These are phyloP conservation scores for Cephalotes varians DNA, from an alignment of 2,888 invertebrate species.

Conservation along the genomic window DNA sequence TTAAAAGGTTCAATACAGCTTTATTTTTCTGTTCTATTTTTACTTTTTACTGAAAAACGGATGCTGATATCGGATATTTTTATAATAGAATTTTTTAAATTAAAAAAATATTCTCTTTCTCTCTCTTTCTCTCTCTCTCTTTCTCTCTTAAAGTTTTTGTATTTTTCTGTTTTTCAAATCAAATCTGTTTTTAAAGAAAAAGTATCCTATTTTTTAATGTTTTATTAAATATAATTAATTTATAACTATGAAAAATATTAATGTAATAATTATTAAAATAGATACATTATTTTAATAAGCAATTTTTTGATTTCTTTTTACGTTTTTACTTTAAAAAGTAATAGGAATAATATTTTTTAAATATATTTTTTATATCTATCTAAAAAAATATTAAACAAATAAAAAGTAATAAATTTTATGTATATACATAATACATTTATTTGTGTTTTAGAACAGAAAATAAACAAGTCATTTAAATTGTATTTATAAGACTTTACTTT, in stretches of 20 bases:
- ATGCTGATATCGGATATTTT: slow-evolving; percentile 12
- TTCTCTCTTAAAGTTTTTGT: neutral
- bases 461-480: neutral
- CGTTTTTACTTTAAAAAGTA: neutral
- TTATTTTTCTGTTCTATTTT: slow-evolving; percentile 6
- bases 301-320: neutral
- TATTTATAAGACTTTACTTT: neutral
- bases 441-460: neutral
- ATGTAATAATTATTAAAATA: neutral
- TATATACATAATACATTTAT: neutral
- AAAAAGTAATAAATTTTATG: neutral
- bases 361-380: neutral
- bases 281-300: neutral
- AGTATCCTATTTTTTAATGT: neutral
- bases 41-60: neutral
- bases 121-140: too few species aligned
- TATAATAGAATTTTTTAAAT: neutral
- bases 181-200: neutral
- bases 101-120: slow-evolving; percentile 13
- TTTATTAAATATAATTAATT: slow-evolving; percentile 2
- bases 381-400: neutral
- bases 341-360: neutral
- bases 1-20: neutral
- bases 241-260: neutral
- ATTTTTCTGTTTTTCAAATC: neutral